Percentiles rank a stretch among this genome's conserved stretches.
phyloP scores from a whole-genome alignment of 2,888 invertebrate genomes.

The Hirtodrosophila alboralis region DNA sequence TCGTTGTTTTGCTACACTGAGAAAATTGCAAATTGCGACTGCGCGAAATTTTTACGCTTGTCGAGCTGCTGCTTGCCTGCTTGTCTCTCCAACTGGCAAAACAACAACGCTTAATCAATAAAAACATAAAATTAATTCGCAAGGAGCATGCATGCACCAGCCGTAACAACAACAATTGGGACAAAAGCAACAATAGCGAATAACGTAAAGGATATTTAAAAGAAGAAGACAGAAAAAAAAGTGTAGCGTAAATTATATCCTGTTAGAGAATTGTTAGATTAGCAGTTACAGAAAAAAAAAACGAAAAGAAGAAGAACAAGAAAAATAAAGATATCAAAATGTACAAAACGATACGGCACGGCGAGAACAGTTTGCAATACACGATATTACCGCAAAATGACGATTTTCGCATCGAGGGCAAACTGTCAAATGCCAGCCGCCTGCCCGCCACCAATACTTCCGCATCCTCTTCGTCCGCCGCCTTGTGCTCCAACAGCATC shows the following conservation, averaged over 20 bases:
- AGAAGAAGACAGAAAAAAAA: constrained; percentile 6
- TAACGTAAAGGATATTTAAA: constrained; percentile 17
- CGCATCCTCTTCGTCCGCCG: constrained; percentile 74
- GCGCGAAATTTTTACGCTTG: constrained; percentile 30
- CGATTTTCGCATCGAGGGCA: constrained; percentile 87
- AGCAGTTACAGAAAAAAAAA: constrained; percentile 14
- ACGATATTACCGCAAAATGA: constrained; percentile 90
- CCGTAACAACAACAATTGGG: constrained; percentile 37
- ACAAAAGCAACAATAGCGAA: constrained; percentile 32
- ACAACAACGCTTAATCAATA: constrained; percentile 72
- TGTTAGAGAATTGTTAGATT: constrained; percentile 1
- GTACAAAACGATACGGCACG: constrained; percentile 91
- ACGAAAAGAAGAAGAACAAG: not conserved
- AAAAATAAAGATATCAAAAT: constrained; percentile 81
- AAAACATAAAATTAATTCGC: constrained; percentile 74
- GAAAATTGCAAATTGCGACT: constrained; percentile 33
- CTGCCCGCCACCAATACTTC: constrained; percentile 75
- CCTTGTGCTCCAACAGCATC: constrained; percentile 6
- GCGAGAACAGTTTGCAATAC: constrained; percentile 90
- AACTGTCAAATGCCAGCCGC: constrained; percentile 85
- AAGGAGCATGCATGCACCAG: constrained; percentile 60
- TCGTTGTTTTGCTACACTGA: constrained; percentile 9
- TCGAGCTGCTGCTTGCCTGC: constrained; percentile 27
- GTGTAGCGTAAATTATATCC: constrained; percentile 16
- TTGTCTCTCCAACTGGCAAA: constrained; percentile 32